Conservation (phyloP, 2,797 vertebrate species). For the Poeciliopsis gracilis region DNA sequence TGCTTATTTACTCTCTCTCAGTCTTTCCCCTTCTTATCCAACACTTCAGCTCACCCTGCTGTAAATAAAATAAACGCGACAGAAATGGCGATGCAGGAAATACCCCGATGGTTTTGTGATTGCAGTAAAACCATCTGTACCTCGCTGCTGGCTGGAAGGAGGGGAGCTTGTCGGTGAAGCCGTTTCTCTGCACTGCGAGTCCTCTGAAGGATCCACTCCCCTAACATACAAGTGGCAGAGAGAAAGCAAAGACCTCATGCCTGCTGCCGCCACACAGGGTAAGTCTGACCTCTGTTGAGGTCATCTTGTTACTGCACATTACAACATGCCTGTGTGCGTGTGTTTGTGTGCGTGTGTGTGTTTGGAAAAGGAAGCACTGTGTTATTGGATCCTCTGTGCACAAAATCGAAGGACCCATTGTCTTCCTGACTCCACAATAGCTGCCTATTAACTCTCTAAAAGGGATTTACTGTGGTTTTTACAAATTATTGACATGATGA, state of each 20-base stretch:
- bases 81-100: background rate
- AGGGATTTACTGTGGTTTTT: background rate
- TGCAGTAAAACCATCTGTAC: conserved; percentile 76
- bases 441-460: background rate
- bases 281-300: conserved; percentile 78
- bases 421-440: background rate
- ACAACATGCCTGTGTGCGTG: conserved; percentile 10
- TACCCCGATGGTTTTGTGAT: conserved; percentile 36
- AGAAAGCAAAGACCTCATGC: conserved; percentile 47
- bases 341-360: background rate
- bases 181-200: conserved; percentile 73
- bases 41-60: background rate
- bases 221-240: conserved; percentile 76
- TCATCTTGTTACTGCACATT: conserved; percentile 56
- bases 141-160: conserved; percentile 78
- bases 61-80: background rate
- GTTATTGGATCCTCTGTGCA: background rate
- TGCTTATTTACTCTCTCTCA: background rate
- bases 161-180: conserved; percentile 57
- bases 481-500: background rate
- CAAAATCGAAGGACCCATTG: conserved; percentile 7
- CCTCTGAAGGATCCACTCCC: conserved; percentile 72
- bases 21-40: background rate
- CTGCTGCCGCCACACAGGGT: conserved; percentile 72
- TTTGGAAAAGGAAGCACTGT: background rate